Percentiles rank a stretch among this genome's conserved stretches.
Evolutionary conservation across 2,888 invertebrate genomes (phyloP).

Genomic region (Hirtodrosophila histrioides): DNA sequence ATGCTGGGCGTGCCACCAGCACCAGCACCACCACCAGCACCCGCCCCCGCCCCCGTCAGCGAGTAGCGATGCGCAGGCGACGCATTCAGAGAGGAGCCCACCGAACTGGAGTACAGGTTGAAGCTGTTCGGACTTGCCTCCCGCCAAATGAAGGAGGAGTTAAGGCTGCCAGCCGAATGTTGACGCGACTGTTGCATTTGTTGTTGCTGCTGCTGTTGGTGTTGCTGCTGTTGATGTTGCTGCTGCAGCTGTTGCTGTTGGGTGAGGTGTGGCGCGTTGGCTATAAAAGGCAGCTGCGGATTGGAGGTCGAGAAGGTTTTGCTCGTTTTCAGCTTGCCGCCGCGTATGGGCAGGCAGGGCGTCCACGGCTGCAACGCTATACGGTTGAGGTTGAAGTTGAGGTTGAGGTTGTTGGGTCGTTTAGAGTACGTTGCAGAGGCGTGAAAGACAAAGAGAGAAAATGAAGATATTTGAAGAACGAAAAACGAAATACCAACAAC

Average conservation of each 20-base stretch:
- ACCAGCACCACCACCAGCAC: slow-evolving; percentile 8
- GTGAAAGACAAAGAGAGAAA: slow-evolving; percentile 80
- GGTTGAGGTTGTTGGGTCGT: slow-evolving; percentile 49
- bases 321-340: slow-evolving; percentile 84
- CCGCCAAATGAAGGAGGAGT: slow-evolving; percentile 85
- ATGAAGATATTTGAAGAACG: slow-evolving; percentile 78
- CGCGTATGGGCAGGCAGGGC: slow-evolving; percentile 84
- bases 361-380: slow-evolving; percentile 85
- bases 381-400: slow-evolving; percentile 38
- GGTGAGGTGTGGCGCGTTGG: slow-evolving; percentile 66
- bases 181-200: slow-evolving; percentile 56
- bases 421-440: slow-evolving; percentile 46
- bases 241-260: slow-evolving; percentile 50
- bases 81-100: slow-evolving; percentile 83
- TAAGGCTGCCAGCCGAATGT: slow-evolving; percentile 83
- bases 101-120: slow-evolving; percentile 84
- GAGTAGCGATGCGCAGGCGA: slow-evolving; percentile 79
- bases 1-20: slow-evolving; percentile 34
- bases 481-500: slow-evolving; percentile 78
- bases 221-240: slow-evolving; percentile 22
- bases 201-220: slow-evolving; percentile 11
- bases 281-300: slow-evolving; percentile 84
- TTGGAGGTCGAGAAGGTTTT: slow-evolving; percentile 85
- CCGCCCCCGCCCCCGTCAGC: slow-evolving; percentile 56
- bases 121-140: slow-evolving; percentile 85